Evolutionary conservation across 2,888 invertebrate genomes (phyloP).

Genomic region (Aradus depressus): DNA sequence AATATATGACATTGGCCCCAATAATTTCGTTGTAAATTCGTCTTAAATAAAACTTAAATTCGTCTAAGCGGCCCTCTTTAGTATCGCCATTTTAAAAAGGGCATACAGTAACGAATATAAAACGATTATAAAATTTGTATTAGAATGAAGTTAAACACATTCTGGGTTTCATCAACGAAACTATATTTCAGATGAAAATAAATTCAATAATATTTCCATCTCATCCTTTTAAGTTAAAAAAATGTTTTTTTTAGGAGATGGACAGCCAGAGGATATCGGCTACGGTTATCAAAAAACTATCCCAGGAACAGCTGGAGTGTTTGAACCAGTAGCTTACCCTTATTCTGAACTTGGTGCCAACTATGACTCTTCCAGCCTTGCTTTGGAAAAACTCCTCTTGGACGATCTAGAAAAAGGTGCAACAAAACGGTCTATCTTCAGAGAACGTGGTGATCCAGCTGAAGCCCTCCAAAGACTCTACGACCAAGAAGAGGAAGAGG

Average conservation of each 20-base stretch:
- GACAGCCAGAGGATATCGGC: constrained; percentile 39
- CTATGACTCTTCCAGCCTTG: constrained; percentile 16
- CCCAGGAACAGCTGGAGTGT: constrained; percentile 27
- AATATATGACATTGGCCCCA: too few species aligned
- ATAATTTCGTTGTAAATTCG: too few species aligned
- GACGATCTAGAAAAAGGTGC: constrained; percentile 27
- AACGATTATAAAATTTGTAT: too few species aligned
- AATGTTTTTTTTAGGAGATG: constrained; percentile 32
- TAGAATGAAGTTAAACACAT: too few species aligned
- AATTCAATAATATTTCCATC: too few species aligned
- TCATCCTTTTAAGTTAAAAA: too few species aligned
- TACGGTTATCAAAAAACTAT: constrained; percentile 37
- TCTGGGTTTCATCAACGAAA: too few species aligned
- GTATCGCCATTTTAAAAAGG: too few species aligned
- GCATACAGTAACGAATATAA: too few species aligned
- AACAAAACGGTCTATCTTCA: constrained; percentile 31
- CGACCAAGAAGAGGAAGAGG: constrained; percentile 20
- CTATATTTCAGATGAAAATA: too few species aligned
- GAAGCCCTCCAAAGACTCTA: constrained; percentile 26
- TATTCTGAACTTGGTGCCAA: constrained; percentile 22
- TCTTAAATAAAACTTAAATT: too few species aligned
- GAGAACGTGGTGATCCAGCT: constrained; percentile 30
- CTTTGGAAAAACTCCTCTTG: constrained; percentile 28
- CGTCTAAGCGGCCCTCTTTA: too few species aligned
- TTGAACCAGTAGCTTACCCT: constrained; percentile 24